Evolutionary conservation across 1,140 invertebrate genomes (phyloP).

Genomic region (Neocloeon triangulifer): DNA sequence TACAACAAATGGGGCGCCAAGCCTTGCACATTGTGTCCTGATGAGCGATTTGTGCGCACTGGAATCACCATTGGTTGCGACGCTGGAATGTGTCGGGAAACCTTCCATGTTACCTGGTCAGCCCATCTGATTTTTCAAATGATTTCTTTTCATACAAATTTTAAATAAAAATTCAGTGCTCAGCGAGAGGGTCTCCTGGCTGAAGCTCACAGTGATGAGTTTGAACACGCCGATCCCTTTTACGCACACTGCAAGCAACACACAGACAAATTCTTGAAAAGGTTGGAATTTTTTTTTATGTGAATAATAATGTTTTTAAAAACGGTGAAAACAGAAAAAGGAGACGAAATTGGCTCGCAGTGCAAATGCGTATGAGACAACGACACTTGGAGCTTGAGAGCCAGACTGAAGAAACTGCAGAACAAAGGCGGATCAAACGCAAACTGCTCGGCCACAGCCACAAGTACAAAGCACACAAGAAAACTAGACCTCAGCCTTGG

Average conservation of each 20-base stretch:
- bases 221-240: constrained; percentile 87
- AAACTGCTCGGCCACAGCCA: constrained; percentile 52
- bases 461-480: constrained; percentile 51
- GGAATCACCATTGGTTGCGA: constrained; percentile 94
- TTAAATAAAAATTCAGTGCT: constrained; percentile 33
- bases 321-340: no score
- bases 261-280: constrained; percentile 58
- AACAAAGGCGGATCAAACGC: constrained; percentile 47
- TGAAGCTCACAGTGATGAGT: constrained; percentile 81
- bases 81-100: constrained; percentile 90
- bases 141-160: constrained; percentile 1
- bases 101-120: constrained; percentile 94
- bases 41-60: constrained; percentile 61
- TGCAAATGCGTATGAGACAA: constrained; percentile 59
- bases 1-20: constrained; percentile 89
- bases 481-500: constrained; percentile 57
- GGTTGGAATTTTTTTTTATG: no score
- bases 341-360: constrained; percentile 69
- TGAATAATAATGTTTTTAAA: background rate
- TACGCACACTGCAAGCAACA: constrained; percentile 90
- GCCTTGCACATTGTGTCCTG: constrained; percentile 64
- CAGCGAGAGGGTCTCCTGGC: constrained; percentile 80
- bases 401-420: constrained; percentile 24
- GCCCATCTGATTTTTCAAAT: constrained; percentile 6
- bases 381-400: constrained; percentile 28